Percentiles rank a stretch among this genome's conserved stretches.
phyloP scores from a whole-genome alignment of 2,797 vertebrate genomes.

The Acanthornis magna region DNA sequence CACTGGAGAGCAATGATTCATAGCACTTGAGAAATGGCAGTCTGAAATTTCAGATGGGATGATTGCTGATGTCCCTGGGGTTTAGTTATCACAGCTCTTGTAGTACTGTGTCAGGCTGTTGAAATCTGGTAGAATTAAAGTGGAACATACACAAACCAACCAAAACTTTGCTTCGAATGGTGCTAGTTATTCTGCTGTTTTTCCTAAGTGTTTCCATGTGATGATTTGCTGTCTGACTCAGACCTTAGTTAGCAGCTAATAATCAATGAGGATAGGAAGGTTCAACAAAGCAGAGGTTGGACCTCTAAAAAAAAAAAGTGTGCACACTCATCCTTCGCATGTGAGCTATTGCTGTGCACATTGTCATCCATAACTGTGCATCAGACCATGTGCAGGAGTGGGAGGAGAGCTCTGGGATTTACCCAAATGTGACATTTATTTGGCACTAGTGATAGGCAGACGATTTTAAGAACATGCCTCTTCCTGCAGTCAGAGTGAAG shows the following conservation, averaged over 20 bases:
- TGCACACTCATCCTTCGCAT: background rate
- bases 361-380: fast-evolving
- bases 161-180: background rate
- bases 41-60: background rate
- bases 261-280: background rate
- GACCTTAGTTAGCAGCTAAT: background rate
- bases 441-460: background rate
- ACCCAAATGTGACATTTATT: background rate
- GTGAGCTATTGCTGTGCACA: background rate
- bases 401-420: background rate
- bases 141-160: background rate
- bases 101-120: background rate
- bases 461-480: background rate
- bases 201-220: fast-evolving
- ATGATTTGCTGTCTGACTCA: background rate
- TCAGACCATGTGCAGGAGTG: background rate
- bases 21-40: background rate
- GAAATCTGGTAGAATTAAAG: background rate
- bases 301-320: background rate
- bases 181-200: background rate
- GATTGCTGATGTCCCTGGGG: background rate
- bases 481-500: background rate
- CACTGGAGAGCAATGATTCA: slow-evolving; percentile 6
- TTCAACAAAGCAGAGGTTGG: background rate
- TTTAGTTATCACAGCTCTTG: background rate